phyloP scores from a whole-genome alignment of 2,888 invertebrate species.

The Escarpia spicata region DNA sequence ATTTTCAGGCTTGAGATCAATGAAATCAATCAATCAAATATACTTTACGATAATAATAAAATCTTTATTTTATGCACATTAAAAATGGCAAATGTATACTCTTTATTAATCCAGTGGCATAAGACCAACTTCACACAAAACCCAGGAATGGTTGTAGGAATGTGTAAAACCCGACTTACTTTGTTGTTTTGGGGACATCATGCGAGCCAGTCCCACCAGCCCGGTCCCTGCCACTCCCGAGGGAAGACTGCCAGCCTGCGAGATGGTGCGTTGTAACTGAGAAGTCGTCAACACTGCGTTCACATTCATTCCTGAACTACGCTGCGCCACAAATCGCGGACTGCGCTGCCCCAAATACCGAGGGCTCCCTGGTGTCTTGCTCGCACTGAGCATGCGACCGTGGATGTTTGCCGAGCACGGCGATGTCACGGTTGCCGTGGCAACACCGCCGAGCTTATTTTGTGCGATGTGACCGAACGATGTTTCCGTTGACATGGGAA shows the following conservation, averaged over 20 bases:
- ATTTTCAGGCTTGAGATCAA: too few relatives aligned
- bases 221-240: background rate
- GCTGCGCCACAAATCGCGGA: conserved; percentile 30
- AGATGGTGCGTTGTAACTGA: background rate
- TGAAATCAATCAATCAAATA: too few relatives aligned
- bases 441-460: too few relatives aligned
- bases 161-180: background rate
- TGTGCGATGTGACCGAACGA: background rate
- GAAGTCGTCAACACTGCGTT: background rate
- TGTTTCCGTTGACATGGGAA: background rate
- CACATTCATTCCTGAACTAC: conserved; percentile 22
- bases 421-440: background rate
- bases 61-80: too few relatives aligned
- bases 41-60: too few relatives aligned
- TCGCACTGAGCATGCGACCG: background rate
- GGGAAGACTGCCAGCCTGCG: background rate
- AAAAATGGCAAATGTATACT: too few relatives aligned
- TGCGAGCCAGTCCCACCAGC: background rate
- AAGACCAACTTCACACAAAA: too few relatives aligned
- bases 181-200: conserved; percentile 17
- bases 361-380: conserved; percentile 7
- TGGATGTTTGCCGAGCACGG: background rate
- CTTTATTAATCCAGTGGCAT: too few relatives aligned
- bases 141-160: background rate
- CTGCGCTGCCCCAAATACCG: conserved; percentile 25